A percentile compares a stretch with the other conserved stretches of the same genome.
Conservation (phyloP, 1,140 invertebrate genomes). For the Drosophila teissieri region DNA sequence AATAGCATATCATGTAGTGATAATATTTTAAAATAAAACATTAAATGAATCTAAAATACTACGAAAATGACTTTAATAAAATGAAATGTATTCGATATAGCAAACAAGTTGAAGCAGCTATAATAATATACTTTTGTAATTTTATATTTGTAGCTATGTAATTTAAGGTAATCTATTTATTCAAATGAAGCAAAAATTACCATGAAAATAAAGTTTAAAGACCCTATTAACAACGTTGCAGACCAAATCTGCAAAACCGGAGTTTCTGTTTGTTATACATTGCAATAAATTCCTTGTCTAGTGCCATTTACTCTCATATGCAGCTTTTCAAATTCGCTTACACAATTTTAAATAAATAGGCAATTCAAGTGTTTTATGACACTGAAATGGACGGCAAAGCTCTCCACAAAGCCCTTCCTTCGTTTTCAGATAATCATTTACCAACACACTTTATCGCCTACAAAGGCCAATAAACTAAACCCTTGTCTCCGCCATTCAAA, state of each 20-base stretch:
- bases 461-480: constrained; percentile 57
- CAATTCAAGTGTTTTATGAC: constrained; percentile 15
- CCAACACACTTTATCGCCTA: constrained; percentile 15
- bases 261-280: not conserved
- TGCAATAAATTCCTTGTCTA: constrained; percentile 2
- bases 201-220: not conserved
- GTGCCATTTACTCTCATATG: not conserved
- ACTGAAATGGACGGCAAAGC: not conserved
- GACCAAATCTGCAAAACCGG: not conserved
- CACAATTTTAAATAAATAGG: constrained; percentile 9
- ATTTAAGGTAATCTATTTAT: not conserved
- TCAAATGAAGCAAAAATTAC: not conserved
- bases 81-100: too few species aligned
- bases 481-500: constrained; percentile 16
- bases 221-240: not conserved
- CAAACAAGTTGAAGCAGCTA: too few species aligned
- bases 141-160: too few species aligned
- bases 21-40: not conserved
- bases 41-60: too few species aligned
- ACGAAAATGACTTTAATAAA: too few species aligned
- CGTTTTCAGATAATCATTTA: constrained; percentile 10
- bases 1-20: not conserved
- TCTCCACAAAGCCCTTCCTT: not conserved
- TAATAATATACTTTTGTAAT: too few species aligned
- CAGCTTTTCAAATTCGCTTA: not conserved